Evolutionary conservation across 2,797 vertebrate species (phyloP).

Genomic region (Myripristis murdjan): DNA sequence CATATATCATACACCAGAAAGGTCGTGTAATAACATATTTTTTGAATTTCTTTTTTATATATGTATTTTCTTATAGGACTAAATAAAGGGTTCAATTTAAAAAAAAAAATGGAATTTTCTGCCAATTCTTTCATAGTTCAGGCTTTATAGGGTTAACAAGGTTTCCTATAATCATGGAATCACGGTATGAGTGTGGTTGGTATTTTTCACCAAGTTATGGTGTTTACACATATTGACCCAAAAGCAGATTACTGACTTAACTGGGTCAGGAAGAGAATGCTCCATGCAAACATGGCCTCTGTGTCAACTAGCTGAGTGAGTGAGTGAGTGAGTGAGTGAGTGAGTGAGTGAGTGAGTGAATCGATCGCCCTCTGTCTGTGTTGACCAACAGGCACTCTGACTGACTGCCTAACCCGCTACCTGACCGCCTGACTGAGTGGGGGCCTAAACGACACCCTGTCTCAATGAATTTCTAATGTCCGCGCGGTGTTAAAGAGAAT

Average conservation of each 20-base stretch:
- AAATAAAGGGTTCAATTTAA: no score
- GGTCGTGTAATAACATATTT: no score
- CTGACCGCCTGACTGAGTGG: neutral
- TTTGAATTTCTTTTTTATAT: no score
- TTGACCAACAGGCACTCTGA: no score
- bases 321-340: neutral
- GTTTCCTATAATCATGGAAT: no score
- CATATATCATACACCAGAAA: no score
- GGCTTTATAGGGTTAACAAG: no score
- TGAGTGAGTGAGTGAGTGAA: neutral
- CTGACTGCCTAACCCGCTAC: neutral
- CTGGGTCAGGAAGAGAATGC: neutral
- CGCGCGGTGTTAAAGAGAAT: constrained; percentile 18
- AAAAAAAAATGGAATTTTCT: no score
- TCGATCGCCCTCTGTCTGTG: neutral
- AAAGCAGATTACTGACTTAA: constrained; percentile 43
- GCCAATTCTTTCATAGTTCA: no score
- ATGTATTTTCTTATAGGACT: no score
- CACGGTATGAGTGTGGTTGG: no score
- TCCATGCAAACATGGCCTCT: neutral
- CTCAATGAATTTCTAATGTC: neutral
- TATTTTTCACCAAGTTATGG: constrained; percentile 49
- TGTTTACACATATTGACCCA: constrained; percentile 44
- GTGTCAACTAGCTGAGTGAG: constrained; percentile 5
- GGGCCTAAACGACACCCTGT: constrained; percentile 4